Percentiles rank a stretch among this genome's conserved stretches.
These are phyloP conservation scores for Chalcosyrphus nemorum DNA, from an alignment of 2,888 invertebrate species.

Conservation along the genomic window DNA sequence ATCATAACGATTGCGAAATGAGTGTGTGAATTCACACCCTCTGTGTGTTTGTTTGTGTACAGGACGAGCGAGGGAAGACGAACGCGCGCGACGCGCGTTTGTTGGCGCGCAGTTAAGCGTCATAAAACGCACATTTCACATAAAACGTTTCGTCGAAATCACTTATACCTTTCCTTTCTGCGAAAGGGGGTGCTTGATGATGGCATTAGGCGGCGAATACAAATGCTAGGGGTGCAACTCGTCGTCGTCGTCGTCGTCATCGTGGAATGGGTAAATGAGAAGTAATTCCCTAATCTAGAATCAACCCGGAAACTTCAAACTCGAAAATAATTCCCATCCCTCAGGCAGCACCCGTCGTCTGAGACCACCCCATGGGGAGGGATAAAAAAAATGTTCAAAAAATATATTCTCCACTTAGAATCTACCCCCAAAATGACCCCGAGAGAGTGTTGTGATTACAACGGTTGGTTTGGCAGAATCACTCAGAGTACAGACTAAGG, in stretches of 20 bases:
- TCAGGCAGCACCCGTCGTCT: neutral
- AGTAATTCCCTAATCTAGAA: constrained; percentile 62
- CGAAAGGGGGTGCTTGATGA: constrained; percentile 10
- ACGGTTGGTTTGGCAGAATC: neutral
- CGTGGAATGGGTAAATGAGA: constrained; percentile 48
- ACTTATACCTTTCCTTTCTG: constrained; percentile 49
- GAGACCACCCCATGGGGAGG: neutral
- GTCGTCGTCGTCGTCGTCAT: too few species aligned
- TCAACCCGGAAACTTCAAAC: constrained; percentile 67
- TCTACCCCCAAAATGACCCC: constrained; percentile 41
- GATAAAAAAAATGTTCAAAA: constrained; percentile 21
- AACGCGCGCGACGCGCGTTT: constrained; percentile 11
- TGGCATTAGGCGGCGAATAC: constrained; percentile 17
- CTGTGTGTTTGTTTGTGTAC: neutral
- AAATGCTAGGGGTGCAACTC: constrained; percentile 10
- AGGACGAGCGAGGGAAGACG: neutral
- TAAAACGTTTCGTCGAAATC: constrained; percentile 73
- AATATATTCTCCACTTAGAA: neutral
- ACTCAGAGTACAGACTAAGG: constrained; percentile 17
- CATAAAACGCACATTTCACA: constrained; percentile 73
- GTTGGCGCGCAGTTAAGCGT: constrained; percentile 66
- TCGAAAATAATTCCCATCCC: constrained; percentile 50
- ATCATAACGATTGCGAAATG: constrained; percentile 69
- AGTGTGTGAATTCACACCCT: constrained; percentile 67
- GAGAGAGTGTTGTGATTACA: constrained; percentile 31